Percentiles rank a stretch among this genome's conserved stretches.
These are phyloP conservation scores for Drosophila cracens DNA, from an alignment of 2,888 invertebrate genomes.

Conservation along the genomic window DNA sequence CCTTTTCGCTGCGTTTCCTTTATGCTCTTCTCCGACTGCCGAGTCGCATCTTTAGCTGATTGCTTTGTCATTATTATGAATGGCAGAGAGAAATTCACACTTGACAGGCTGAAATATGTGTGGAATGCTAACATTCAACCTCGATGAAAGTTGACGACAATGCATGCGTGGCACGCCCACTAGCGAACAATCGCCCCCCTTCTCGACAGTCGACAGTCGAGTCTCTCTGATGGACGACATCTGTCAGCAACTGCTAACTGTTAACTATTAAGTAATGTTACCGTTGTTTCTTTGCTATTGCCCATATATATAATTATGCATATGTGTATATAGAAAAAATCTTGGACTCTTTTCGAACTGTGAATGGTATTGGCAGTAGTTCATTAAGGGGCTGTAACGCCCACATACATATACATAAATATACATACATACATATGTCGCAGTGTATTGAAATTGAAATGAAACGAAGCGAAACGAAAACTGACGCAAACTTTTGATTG, in stretches of 20 bases:
- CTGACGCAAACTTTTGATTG: conserved; percentile 70
- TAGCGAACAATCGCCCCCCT: background rate
- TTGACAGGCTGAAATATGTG: conserved; percentile 49
- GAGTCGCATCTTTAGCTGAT: conserved; percentile 29
- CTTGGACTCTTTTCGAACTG: conserved; percentile 1
- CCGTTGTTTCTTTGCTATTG: background rate
- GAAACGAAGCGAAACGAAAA: conserved; percentile 4
- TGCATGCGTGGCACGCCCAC: conserved; percentile 45
- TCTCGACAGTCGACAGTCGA: conserved; percentile 6
- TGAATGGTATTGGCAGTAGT: background rate
- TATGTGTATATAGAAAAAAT: background rate
- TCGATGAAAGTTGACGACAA: conserved; percentile 71
- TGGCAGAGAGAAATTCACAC: conserved; percentile 63
- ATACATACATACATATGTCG: background rate
- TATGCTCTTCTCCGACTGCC: background rate
- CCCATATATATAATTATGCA: background rate
- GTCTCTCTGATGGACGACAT: conserved; percentile 30
- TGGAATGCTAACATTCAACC: conserved; percentile 27
- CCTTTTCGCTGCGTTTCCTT: background rate
- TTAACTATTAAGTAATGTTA: background rate
- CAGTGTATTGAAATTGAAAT: conserved; percentile 5
- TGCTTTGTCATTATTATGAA: conserved; percentile 54
- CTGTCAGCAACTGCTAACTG: conserved; percentile 52
- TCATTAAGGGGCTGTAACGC: background rate
- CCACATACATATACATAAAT: background rate